Conservation (phyloP, 2,113 vertebrate genomes). For the Ictalurus punctatus region DNA sequence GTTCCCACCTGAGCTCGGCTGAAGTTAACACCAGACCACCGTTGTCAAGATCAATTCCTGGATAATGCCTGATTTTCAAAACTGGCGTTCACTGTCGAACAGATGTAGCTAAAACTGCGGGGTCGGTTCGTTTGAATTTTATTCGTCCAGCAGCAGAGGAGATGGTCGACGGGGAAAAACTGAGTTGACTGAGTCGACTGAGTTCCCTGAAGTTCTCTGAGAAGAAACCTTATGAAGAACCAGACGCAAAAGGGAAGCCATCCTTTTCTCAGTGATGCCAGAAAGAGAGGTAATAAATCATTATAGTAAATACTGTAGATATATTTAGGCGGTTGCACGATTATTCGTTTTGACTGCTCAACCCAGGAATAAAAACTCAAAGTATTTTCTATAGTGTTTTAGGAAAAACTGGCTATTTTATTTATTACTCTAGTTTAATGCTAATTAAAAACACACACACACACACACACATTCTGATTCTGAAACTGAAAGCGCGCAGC, state of each 20-base stretch:
- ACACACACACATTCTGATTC: too few species aligned
- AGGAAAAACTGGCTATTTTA: background rate
- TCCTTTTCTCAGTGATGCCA: background rate
- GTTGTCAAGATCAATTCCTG: conserved; percentile 5
- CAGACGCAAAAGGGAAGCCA: background rate
- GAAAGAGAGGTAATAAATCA: background rate
- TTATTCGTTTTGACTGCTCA: background rate
- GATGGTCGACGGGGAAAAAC: background rate
- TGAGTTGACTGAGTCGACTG: too few species aligned
- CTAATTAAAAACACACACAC: too few species aligned
- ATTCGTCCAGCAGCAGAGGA: too few species aligned
- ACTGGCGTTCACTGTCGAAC: too few species aligned
- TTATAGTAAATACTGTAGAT: background rate
- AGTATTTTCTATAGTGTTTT: background rate
- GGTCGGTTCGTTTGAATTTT: background rate
- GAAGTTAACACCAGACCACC: background rate
- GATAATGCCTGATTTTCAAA: background rate
- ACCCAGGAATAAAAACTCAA: background rate
- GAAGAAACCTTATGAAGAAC: background rate
- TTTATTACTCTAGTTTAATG: too few species aligned
- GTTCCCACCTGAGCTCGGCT: background rate
- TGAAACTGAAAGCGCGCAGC: background rate
- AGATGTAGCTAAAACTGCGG: background rate
- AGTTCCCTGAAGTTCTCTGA: background rate
- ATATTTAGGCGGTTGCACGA: background rate